A percentile compares a stretch with the other conserved stretches of the same genome.
These are phyloP conservation scores for Ommatoiulus sabulosus DNA, from an alignment of 2,888 invertebrate species.

Conservation along the genomic window DNA sequence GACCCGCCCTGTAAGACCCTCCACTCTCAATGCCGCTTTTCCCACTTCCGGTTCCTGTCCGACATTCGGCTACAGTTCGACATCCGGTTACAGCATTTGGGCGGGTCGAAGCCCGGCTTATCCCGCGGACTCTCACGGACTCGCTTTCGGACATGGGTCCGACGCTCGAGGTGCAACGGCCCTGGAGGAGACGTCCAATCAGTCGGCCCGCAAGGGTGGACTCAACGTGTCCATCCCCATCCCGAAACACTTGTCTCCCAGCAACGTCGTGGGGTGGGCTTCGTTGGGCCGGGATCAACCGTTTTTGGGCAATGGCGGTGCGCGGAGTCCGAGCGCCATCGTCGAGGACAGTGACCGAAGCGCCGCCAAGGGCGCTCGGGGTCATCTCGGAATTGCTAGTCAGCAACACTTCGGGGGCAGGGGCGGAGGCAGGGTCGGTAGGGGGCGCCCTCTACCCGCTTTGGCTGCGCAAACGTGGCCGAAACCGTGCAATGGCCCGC, in stretches of 20 bases:
- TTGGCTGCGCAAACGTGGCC: background rate
- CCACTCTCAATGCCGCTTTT: slow-evolving; percentile 49
- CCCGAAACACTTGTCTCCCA: slow-evolving; percentile 57
- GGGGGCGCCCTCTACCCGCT: background rate
- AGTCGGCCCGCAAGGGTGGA: slow-evolving; percentile 50
- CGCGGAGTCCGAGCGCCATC: background rate
- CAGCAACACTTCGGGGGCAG: background rate
- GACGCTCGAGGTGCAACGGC: background rate
- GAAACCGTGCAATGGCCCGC: background rate
- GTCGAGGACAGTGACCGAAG: background rate
- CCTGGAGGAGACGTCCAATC: slow-evolving; percentile 23
- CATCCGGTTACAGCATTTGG: background rate
- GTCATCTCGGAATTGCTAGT: background rate
- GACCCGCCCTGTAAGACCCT: slow-evolving; percentile 54
- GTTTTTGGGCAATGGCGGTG: background rate
- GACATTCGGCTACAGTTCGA: background rate
- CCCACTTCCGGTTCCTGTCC: background rate
- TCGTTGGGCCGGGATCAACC: background rate
- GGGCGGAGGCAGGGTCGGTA: background rate
- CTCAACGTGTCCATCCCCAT: slow-evolving; percentile 58
- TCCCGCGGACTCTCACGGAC: background rate
- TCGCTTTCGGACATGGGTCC: background rate
- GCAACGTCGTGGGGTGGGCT: slow-evolving; percentile 13
- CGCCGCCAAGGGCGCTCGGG: background rate
- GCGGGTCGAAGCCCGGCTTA: slow-evolving; percentile 56